phyloP scores from a whole-genome alignment of 2,113 vertebrate species.

The Notechis scutatus region DNA sequence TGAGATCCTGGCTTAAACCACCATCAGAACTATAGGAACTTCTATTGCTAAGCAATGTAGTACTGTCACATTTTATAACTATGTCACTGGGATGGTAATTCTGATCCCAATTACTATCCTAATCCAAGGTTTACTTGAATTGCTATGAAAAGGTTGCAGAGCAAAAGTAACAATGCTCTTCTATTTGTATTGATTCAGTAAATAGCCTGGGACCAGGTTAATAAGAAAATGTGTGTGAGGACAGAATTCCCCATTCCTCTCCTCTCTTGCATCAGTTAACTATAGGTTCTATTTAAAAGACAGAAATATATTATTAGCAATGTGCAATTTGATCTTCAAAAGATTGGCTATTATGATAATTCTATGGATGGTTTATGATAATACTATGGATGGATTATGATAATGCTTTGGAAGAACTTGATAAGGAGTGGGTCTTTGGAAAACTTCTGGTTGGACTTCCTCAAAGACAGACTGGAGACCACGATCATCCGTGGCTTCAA shows the following conservation, averaged over 20 bases:
- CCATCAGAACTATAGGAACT: too few relatives aligned
- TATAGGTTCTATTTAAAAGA: background rate
- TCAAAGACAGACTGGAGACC: too few relatives aligned
- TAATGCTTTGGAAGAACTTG: background rate
- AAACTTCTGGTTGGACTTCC: too few relatives aligned
- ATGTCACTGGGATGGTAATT: background rate
- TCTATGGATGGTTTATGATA: background rate
- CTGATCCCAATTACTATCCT: background rate
- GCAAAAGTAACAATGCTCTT: background rate
- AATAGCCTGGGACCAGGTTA: background rate
- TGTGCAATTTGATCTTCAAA: background rate
- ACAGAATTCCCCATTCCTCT: background rate
- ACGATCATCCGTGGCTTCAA: too few relatives aligned
- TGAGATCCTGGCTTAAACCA: too few relatives aligned
- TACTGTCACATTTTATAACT: background rate
- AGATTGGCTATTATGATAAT: background rate
- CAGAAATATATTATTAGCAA: background rate
- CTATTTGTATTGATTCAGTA: background rate
- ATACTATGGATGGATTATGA: background rate
- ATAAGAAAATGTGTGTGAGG: background rate
- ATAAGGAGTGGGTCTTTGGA: background rate
- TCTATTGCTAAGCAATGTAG: too few relatives aligned
- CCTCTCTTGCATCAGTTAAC: background rate
- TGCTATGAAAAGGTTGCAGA: background rate
- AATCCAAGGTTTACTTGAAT: background rate